A percentile compares a stretch with the other conserved stretches of the same genome.
phyloP scores from a whole-genome alignment of 1,140 invertebrate species.

The Achatina immaculata region DNA sequence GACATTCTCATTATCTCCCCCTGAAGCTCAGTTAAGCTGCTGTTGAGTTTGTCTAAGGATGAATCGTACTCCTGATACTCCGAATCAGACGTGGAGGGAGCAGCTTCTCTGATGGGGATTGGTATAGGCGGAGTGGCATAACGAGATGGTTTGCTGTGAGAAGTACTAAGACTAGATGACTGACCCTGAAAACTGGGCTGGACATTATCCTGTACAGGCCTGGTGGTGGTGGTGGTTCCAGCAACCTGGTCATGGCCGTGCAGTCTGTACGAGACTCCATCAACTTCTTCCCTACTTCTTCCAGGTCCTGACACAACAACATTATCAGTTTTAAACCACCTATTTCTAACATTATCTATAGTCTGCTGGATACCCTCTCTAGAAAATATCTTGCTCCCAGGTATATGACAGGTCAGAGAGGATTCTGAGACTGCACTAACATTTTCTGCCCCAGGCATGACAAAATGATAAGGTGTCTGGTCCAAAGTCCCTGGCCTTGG shows the following conservation, averaged over 20 bases:
- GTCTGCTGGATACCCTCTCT: conserved; percentile 62
- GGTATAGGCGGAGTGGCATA: not conserved
- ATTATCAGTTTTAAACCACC: conserved; percentile 53
- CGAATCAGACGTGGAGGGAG: not conserved
- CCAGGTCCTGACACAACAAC: conserved; percentile 29
- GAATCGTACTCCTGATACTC: conserved; percentile 46
- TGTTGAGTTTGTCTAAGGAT: conserved; percentile 87
- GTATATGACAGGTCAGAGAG: not conserved
- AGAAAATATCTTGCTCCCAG: conserved; percentile 48
- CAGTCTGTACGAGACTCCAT: not conserved
- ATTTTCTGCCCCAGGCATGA: not conserved
- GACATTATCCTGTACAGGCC: not conserved
- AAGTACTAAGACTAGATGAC: not conserved
- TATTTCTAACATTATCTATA: conserved; percentile 62
- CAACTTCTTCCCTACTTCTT: not conserved
- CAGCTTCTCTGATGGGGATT: not conserved
- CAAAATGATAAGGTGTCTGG: not conserved
- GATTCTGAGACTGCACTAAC: not conserved
- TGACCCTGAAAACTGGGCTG: not conserved
- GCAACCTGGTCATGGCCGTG: not conserved
- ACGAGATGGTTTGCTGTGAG: not conserved
- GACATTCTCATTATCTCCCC: conserved; percentile 90
- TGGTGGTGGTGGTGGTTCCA: not conserved
- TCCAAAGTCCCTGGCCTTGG: not conserved
- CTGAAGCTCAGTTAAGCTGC: conserved; percentile 91